Percentiles rank a stretch among this genome's conserved stretches.
Evolutionary conservation across 1,140 invertebrate genomes (phyloP).

Genomic region (Condylostylus longicornis): DNA sequence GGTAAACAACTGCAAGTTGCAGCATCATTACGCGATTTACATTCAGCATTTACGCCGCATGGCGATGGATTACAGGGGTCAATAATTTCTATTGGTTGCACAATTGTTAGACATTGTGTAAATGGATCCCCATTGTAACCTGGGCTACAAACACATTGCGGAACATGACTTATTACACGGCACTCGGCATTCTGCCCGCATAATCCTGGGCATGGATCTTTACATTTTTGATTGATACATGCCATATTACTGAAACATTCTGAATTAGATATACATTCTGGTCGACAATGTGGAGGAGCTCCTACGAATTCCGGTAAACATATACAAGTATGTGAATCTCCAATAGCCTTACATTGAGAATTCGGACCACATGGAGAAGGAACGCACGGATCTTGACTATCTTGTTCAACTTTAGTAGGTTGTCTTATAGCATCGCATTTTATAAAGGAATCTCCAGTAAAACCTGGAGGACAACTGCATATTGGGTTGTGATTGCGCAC

Average conservation of each 20-base stretch:
- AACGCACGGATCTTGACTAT: slow-evolving; percentile 43
- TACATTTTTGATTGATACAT: slow-evolving; percentile 47
- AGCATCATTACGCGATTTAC: slow-evolving; percentile 32
- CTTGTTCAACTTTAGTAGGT: slow-evolving; percentile 15
- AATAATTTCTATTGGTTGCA: slow-evolving; percentile 25
- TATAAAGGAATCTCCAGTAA: slow-evolving; percentile 46
- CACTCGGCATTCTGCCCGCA: slow-evolving; percentile 59
- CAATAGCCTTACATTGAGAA: slow-evolving; percentile 46
- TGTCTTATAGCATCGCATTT: slow-evolving; percentile 44
- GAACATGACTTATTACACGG: slow-evolving; percentile 55
- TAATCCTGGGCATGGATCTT: slow-evolving; percentile 57
- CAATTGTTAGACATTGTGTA: slow-evolving; percentile 33
- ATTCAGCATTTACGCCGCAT: slow-evolving; percentile 41
- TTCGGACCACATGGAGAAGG: slow-evolving; percentile 65
- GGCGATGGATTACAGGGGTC: slow-evolving; percentile 40
- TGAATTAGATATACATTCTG: slow-evolving; percentile 47
- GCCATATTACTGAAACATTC: slow-evolving; percentile 45
- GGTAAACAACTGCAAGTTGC: slow-evolving; percentile 36
- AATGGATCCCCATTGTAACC: slow-evolving; percentile 59
- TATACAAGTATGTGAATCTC: slow-evolving; percentile 42
- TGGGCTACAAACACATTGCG: slow-evolving; percentile 50
- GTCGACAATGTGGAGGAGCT: slow-evolving; percentile 48
- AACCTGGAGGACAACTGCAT: slow-evolving; percentile 43
- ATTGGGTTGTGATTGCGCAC: slow-evolving; percentile 49
- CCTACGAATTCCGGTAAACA: slow-evolving; percentile 46